These are phyloP conservation scores for Melangyna quadrimaculata DNA, from an alignment of 2,888 invertebrate genomes.

Conservation along the genomic window DNA sequence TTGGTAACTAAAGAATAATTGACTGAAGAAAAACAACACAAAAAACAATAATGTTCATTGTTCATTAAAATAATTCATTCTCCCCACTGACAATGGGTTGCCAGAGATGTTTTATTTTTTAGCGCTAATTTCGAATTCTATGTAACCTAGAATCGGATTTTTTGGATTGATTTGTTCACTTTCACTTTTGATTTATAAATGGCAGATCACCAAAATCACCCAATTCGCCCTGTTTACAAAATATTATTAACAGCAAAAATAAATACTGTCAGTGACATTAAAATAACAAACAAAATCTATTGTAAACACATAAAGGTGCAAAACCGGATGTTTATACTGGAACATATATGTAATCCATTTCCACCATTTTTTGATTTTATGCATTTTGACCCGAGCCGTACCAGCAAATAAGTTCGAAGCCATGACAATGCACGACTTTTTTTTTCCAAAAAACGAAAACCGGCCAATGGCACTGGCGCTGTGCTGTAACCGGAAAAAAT, in stretches of 20 bases:
- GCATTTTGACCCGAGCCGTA: background rate
- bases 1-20: slow-evolving; percentile 24
- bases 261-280: background rate
- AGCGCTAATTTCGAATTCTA: too few species aligned
- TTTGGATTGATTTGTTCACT: background rate
- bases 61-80: background rate
- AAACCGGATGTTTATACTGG: slow-evolving; percentile 1
- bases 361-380: background rate
- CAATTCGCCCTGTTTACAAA: background rate
- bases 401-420: background rate
- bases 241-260: background rate
- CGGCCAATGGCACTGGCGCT: background rate
- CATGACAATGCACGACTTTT: background rate
- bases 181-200: slow-evolving; percentile 1
- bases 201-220: background rate
- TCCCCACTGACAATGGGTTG: background rate
- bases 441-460: too few species aligned
- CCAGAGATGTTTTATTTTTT: background rate
- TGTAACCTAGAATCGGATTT: background rate
- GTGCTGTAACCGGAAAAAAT: slow-evolving; percentile 19
- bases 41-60: background rate
- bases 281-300: background rate
- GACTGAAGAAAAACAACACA: background rate
- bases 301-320: background rate
- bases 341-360: background rate